Base-by-base conservation (phyloP, 2,888 invertebrate genomes). In the Dichetophora obliterata region DNA sequence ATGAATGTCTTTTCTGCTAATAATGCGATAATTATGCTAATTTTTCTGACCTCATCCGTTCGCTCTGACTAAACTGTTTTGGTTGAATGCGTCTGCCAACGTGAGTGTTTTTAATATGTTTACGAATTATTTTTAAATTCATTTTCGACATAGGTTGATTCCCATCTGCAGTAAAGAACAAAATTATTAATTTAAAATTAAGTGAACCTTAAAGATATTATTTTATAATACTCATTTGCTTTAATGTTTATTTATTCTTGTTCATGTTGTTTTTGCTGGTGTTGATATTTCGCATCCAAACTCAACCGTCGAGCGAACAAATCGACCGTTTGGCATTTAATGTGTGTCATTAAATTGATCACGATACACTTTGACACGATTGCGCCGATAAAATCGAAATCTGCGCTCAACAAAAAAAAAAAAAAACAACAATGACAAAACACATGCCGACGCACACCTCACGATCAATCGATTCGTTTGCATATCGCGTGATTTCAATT, bases 1-100 rank as follows among this genome's bases (percentile, higher is more conserved):
- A 48, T 72, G 78, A n/a, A n/a, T n/a, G n/a, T n/a, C 70, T 71
- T 80, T 78, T 83, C 85, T 86, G 85, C 77, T 81, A 80, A 78
- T 86, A 86, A 86, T 85, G 85, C 82, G 83, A 84, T 85, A 85
- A 85, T 85, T 86, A 86, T 86, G 85, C 80, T 84, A 86, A 86
- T 86, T 84, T 82, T 73, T 78, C 77, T 73, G 75, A 76, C 77
- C 77, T 79, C 74, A 79, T 76, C 72, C 75, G 74, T 79, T 50
- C 61, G 43, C 24, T 31, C 52, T 16, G 14, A 9, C 27, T 27
- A 11, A 27, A 19, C 27, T 11, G 24, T 27, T 22, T 27, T 59
- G 24, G 24, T 16, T 24, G 19, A 24, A 54, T 59, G 59, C 22
- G 24, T 22, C 59, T 27, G 59, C 59, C 5, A 9, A 27, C 11